Conservation (phyloP, 2,113 vertebrate species). For the Chaetodon auriga region DNA sequence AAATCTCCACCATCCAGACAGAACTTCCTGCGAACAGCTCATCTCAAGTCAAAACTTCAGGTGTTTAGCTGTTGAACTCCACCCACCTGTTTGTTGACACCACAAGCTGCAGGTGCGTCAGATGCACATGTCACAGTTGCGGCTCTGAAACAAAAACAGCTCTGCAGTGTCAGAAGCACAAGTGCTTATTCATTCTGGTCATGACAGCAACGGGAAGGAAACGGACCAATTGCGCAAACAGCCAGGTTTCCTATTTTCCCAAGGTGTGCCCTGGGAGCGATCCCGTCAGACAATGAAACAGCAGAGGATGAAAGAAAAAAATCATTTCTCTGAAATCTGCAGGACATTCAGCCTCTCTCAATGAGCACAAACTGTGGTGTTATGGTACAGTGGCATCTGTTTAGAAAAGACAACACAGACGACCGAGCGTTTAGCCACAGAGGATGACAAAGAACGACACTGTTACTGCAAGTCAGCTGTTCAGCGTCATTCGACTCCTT, state of each 20-base stretch:
- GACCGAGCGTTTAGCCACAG: background rate
- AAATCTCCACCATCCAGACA: slow-evolving; percentile 68
- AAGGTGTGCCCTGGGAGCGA: background rate
- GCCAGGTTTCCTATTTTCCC: background rate
- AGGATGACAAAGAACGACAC: background rate
- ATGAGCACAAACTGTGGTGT: background rate
- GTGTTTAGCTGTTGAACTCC: background rate
- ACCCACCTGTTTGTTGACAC: background rate
- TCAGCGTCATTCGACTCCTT: background rate
- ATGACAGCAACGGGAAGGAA: background rate
- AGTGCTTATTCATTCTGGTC: background rate
- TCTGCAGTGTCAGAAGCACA: background rate
- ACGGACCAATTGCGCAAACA: background rate
- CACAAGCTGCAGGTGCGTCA: background rate
- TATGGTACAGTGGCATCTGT: background rate
- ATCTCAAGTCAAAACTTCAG: slow-evolving; percentile 47
- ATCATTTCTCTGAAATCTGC: background rate
- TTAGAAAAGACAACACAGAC: background rate
- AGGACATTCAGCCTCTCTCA: background rate
- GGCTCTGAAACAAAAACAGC: background rate
- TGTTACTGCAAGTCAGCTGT: background rate
- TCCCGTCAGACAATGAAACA: background rate
- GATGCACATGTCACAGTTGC: background rate
- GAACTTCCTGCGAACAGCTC: slow-evolving; percentile 71
- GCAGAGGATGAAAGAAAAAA: background rate